A percentile compares a stretch with the other conserved stretches of the same genome.
Conservation (phyloP, 2,113 vertebrate species). For the Antigone vipio region DNA sequence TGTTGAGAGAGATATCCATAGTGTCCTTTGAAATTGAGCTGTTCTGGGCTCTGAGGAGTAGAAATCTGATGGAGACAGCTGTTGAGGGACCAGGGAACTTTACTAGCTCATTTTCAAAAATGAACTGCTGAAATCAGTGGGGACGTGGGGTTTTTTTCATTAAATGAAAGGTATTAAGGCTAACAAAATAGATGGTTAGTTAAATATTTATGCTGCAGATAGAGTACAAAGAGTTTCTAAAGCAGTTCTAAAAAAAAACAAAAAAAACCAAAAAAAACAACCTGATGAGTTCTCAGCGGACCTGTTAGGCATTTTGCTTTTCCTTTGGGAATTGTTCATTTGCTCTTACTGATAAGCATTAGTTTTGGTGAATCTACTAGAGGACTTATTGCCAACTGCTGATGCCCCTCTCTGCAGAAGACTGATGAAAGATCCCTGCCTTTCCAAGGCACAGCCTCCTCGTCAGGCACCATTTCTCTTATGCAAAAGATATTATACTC, state of each 20-base stretch:
- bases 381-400: neutral
- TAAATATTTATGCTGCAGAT: constrained; percentile 8
- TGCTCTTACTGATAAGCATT: neutral
- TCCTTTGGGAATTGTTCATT: neutral
- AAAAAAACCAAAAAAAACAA: neutral
- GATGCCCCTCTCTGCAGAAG: neutral
- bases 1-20: neutral
- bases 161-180: neutral
- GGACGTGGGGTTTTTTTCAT: neutral
- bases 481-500: neutral
- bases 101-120: constrained; percentile 12
- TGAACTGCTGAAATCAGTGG: constrained; percentile 22
- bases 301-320: neutral
- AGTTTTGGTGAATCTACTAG: neutral
- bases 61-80: constrained; percentile 3
- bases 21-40: constrained; percentile 15
- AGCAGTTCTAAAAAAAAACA: neutral
- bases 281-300: neutral
- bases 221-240: neutral
- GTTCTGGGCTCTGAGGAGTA: constrained; percentile 41
- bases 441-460: neutral
- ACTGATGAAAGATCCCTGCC: neutral
- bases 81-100: constrained; percentile 32
- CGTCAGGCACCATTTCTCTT: neutral
- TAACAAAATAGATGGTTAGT: constrained; percentile 15